Percentiles rank a stretch among this genome's conserved stretches.
These are phyloP conservation scores for Mechanitis mazaeus DNA, from an alignment of 2,888 invertebrate species.

Conservation along the genomic window DNA sequence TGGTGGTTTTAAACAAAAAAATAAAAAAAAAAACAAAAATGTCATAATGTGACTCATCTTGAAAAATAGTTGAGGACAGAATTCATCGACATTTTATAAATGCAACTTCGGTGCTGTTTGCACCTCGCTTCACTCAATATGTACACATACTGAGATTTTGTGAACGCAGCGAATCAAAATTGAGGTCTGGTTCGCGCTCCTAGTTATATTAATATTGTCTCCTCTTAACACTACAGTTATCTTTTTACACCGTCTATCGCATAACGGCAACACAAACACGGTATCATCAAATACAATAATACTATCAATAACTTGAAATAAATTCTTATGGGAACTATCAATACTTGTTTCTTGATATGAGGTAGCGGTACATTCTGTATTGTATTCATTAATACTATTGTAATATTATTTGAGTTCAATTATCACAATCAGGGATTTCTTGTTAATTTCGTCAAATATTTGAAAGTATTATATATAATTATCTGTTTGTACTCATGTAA, in stretches of 20 bases:
- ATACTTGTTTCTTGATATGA: neutral
- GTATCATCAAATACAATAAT: conserved; percentile 10
- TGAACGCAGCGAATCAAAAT: no score
- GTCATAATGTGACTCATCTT: no score
- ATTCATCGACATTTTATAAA: no score
- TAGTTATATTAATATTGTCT: neutral
- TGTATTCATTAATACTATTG: neutral
- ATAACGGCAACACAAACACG: conserved; percentile 16
- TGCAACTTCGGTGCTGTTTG: no score
- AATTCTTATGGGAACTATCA: neutral
- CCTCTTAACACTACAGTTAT: conserved; percentile 12
- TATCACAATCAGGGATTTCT: neutral
- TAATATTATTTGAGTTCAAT: neutral
- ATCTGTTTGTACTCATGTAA: no score
- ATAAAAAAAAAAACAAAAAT: no score
- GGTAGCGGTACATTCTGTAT: neutral
- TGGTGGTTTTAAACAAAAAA: no score
- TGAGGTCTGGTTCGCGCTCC: no score
- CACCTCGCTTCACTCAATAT: no score
- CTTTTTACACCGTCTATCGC: conserved; percentile 18
- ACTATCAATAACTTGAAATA: conserved; percentile 8
- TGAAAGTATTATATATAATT: neutral
- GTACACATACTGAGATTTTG: no score
- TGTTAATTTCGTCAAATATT: neutral
- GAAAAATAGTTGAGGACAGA: no score